Percentiles rank a stretch among this genome's conserved stretches.
Conservation (phyloP, 64 coral and sea anemone genomes). For the Cladopsammia gracilis region DNA sequence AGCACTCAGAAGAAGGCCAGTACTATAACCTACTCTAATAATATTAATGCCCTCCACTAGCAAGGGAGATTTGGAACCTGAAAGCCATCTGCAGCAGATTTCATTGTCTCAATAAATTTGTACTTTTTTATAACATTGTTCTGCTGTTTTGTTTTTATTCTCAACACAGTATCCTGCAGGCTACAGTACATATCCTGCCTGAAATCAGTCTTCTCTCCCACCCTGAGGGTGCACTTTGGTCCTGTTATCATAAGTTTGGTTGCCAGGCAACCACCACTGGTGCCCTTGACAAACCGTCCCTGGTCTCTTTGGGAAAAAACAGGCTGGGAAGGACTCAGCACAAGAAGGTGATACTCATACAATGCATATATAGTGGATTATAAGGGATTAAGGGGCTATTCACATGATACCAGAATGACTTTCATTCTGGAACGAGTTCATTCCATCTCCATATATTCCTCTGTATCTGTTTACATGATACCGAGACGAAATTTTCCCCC, state of each 20-base stretch:
- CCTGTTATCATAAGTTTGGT: constrained; percentile 90
- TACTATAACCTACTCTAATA: too few relatives aligned
- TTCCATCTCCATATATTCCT: too few relatives aligned
- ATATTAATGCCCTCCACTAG: too few relatives aligned
- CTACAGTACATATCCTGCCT: constrained; percentile 88
- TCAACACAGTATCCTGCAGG: constrained; percentile 69
- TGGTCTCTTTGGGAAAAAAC: constrained; percentile 47
- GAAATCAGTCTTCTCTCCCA: constrained; percentile 84
- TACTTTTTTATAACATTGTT: neutral
- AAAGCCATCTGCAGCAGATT: too few relatives aligned
- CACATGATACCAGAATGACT: too few relatives aligned
- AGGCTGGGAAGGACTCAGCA: constrained; percentile 16
- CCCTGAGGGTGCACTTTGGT: constrained; percentile 81
- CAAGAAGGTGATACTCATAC: neutral
- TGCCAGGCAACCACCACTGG: constrained; percentile 70
- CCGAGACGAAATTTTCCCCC: too few relatives aligned
- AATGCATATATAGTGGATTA: neutral
- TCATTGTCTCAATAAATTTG: neutral
- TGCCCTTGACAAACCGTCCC: constrained; percentile 25
- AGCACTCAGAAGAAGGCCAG: too few relatives aligned
- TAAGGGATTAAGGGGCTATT: neutral
- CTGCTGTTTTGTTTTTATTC: neutral
- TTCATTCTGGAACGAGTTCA: too few relatives aligned
- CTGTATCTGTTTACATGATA: too few relatives aligned
- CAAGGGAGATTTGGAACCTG: too few relatives aligned